Evolutionary conservation across 2,888 invertebrate genomes (phyloP).

Genomic region (Diarsia mendica): DNA sequence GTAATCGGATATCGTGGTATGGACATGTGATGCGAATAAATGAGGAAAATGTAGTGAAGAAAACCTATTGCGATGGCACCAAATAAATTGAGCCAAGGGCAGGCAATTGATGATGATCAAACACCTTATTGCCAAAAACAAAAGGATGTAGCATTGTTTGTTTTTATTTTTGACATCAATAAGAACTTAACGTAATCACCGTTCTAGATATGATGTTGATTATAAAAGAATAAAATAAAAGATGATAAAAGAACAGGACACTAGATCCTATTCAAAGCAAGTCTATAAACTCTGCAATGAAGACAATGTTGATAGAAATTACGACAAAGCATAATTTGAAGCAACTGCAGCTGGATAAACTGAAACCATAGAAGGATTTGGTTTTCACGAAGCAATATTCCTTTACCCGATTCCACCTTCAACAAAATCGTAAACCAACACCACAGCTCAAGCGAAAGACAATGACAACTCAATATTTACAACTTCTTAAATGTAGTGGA

Average conservation of each 20-base stretch:
- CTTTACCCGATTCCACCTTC: not conserved
- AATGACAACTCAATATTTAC: slow-evolving; percentile 57
- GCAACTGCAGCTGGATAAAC: not conserved
- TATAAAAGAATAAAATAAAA: no score
- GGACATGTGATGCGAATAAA: no score
- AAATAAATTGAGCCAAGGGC: no score
- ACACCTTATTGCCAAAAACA: not conserved
- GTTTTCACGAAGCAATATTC: not conserved
- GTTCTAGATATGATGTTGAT: no score
- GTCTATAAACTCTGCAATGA: not conserved
- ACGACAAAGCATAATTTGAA: not conserved
- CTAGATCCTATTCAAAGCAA: not conserved
- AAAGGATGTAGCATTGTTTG: not conserved
- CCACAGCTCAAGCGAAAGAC: slow-evolving; percentile 30
- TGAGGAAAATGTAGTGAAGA: no score
- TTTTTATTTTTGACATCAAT: no score
- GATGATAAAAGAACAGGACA: not conserved
- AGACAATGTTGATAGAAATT: not conserved
- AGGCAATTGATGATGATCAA: no score
- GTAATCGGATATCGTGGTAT: no score
- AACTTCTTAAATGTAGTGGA: slow-evolving; percentile 51
- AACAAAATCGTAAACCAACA: slow-evolving; percentile 37
- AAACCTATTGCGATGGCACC: no score
- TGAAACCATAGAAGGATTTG: not conserved
- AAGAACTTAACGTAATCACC: not conserved